Evolutionary conservation across 2,797 vertebrate genomes (phyloP).

Genomic region (Sylvilagus floridanus): DNA sequence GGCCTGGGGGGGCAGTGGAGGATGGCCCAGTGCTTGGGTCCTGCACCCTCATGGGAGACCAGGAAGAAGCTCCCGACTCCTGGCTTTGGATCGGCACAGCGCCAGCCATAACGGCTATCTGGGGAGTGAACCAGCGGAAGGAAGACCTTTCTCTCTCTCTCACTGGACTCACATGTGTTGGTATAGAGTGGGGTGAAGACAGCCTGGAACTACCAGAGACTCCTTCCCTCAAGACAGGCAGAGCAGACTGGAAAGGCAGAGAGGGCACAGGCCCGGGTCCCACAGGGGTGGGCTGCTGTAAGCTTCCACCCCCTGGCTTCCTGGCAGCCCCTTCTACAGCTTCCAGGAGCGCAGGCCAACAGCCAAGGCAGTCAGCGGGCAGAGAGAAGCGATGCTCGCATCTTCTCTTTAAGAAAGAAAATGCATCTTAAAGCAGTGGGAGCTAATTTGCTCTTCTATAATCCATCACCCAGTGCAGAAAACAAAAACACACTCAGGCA

Average conservation of each 20-base stretch:
- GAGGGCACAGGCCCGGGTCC: not conserved
- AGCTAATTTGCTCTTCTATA: slow-evolving; percentile 50
- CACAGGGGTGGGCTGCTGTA: too few relatives aligned
- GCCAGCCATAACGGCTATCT: too few relatives aligned
- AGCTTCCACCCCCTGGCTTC: not conserved
- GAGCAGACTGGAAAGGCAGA: not conserved
- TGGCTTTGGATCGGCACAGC: too few relatives aligned
- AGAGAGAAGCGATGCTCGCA: slow-evolving; percentile 12
- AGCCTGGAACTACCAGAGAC: not conserved
- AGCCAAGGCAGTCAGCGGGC: not conserved
- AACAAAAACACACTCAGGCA: slow-evolving; percentile 3
- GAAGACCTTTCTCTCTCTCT: too few relatives aligned
- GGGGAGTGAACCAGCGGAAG: too few relatives aligned
- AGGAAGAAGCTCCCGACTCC: too few relatives aligned
- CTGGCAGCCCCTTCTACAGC: not conserved
- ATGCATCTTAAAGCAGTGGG: slow-evolving; percentile 58
- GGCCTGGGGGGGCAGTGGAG: too few relatives aligned
- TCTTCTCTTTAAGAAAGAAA: slow-evolving; percentile 63
- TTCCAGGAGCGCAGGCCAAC: not conserved
- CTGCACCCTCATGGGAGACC: too few relatives aligned
- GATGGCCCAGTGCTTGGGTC: too few relatives aligned
- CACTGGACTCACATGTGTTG: not conserved
- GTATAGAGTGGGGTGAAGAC: not conserved
- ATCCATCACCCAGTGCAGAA: slow-evolving; percentile 58
- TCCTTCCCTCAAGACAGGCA: not conserved